These are phyloP conservation scores for Tetranychus cinnabarinus DNA, from an alignment of 1,140 invertebrate genomes.

Conservation along the genomic window DNA sequence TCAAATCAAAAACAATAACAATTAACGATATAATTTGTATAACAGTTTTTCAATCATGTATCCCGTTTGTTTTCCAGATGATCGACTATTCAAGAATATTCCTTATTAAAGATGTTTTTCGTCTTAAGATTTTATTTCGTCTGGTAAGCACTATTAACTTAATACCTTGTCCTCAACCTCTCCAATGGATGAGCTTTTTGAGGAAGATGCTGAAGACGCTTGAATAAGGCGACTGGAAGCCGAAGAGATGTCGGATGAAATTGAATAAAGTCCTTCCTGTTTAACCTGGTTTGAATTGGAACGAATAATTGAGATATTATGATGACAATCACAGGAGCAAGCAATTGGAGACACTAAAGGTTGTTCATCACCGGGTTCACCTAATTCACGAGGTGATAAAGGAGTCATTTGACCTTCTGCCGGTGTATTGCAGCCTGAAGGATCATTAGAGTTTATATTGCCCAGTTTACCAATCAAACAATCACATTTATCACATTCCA, in stretches of 20 bases:
- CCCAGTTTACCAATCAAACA: background rate
- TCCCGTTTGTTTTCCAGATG: too few relatives aligned
- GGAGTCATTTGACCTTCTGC: background rate
- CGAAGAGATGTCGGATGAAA: conserved; percentile 4
- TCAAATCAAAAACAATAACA: too few relatives aligned
- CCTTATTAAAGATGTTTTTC: too few relatives aligned
- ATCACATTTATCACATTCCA: background rate
- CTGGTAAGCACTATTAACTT: too few relatives aligned
- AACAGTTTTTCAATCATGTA: too few relatives aligned
- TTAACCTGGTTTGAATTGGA: background rate
- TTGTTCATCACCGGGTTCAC: conserved; percentile 2
- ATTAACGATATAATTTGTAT: too few relatives aligned
- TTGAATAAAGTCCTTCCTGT: background rate
- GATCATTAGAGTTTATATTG: conserved; percentile 2
- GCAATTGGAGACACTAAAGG: background rate
- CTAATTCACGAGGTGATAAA: background rate
- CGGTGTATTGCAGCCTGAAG: background rate
- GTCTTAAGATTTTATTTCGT: too few relatives aligned
- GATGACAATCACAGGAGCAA: conserved; percentile 10
- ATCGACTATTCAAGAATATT: too few relatives aligned
- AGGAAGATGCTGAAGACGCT: background rate
- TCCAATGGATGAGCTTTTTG: background rate
- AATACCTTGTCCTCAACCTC: background rate
- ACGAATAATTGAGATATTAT: background rate
- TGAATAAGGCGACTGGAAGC: conserved; percentile 5